A percentile compares a stretch with the other conserved stretches of the same genome.
These are phyloP conservation scores for Anseranas semipalmata DNA, from an alignment of 2,113 vertebrate species.

Conservation along the genomic window DNA sequence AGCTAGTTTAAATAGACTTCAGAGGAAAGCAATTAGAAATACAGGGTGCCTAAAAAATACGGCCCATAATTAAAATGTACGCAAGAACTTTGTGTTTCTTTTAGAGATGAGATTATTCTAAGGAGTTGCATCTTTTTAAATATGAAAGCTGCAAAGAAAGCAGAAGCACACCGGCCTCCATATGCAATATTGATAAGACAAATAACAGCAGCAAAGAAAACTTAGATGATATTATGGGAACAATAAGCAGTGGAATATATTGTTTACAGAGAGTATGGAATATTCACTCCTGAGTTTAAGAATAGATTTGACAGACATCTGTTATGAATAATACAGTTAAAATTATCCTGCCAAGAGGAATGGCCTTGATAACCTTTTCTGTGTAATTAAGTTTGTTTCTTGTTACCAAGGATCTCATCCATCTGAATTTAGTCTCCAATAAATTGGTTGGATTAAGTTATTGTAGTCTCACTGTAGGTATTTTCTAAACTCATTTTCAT, in stretches of 20 bases:
- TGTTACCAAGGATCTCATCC: conserved; percentile 4
- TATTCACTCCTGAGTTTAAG: neutral
- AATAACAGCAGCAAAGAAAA: neutral
- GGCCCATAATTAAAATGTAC: neutral
- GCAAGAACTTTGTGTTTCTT: neutral
- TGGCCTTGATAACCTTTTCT: neutral
- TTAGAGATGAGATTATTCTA: neutral
- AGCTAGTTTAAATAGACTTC: neutral
- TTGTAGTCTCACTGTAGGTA: neutral
- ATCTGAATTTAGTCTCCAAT: neutral
- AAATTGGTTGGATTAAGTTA: neutral
- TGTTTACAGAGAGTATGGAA: neutral
- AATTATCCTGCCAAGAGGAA: neutral
- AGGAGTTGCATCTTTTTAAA: neutral
- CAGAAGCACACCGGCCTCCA: neutral
- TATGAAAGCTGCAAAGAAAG: neutral
- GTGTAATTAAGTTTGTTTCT: conserved; percentile 10
- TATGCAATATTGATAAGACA: neutral
- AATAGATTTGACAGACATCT: neutral
- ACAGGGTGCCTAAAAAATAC: neutral
- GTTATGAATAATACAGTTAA: neutral
- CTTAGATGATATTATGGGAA: neutral
- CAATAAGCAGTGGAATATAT: neutral
- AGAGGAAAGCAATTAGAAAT: neutral
- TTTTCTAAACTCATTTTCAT: neutral